These are phyloP conservation scores for Apantesis nais DNA, from an alignment of 2,888 invertebrate genomes.

Conservation along the genomic window DNA sequence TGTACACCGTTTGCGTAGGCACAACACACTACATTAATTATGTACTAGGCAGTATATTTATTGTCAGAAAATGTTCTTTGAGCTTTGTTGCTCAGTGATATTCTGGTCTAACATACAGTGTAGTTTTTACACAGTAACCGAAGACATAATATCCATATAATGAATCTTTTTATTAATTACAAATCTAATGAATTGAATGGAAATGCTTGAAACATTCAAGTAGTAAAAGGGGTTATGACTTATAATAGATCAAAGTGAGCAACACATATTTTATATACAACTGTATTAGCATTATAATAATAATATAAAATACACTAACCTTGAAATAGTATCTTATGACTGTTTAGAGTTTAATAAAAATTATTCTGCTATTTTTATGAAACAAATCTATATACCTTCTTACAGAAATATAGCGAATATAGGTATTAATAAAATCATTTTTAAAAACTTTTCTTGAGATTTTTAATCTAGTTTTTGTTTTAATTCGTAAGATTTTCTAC, in stretches of 20 bases:
- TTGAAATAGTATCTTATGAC: too few relatives aligned
- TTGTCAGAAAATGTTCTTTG: conserved; percentile 39
- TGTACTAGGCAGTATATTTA: conserved; percentile 37
- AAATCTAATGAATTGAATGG: neutral
- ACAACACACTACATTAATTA: conserved; percentile 39
- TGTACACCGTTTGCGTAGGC: conserved; percentile 48
- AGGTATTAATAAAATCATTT: too few relatives aligned
- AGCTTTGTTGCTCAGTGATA: conserved; percentile 12
- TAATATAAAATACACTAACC: too few relatives aligned
- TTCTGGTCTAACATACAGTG: conserved; percentile 1
- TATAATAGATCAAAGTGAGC: neutral
- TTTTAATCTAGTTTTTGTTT: too few relatives aligned
- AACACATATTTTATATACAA: too few relatives aligned
- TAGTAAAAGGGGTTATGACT: neutral
- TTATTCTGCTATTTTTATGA: too few relatives aligned
- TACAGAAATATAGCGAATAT: too few relatives aligned
- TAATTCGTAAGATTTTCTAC: too few relatives aligned
- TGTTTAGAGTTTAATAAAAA: too few relatives aligned
- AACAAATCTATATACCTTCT: too few relatives aligned
- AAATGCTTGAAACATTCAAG: neutral
- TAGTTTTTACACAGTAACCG: neutral
- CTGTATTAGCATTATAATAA: too few relatives aligned
- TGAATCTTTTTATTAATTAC: neutral
- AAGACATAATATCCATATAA: neutral
- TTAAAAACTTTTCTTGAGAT: too few relatives aligned